A percentile compares a stretch with the other conserved stretches of the same genome.
phyloP scores from a whole-genome alignment of 2,888 invertebrate species.

The Bugulina stolonifera region DNA sequence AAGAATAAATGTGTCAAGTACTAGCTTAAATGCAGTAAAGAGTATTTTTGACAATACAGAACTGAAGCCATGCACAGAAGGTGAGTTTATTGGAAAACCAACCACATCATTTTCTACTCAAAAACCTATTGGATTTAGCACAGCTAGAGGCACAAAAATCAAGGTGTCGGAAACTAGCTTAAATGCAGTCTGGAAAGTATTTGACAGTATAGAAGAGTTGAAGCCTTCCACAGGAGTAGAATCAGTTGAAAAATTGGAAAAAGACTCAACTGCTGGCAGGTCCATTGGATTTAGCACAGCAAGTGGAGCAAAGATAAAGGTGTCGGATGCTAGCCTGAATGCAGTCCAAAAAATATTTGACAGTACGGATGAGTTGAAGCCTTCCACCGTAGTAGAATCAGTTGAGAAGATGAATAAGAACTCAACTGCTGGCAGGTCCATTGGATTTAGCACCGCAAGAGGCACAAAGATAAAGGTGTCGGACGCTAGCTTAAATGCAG shows the following conservation, averaged over 20 bases:
- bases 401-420: not conserved
- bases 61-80: too few species aligned
- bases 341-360: not conserved
- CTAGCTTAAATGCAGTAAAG: not conserved
- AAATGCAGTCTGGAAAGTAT: not conserved
- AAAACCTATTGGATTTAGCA: not conserved
- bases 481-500: not conserved
- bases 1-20: not conserved
- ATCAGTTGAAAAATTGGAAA: too few species aligned
- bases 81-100: too few species aligned
- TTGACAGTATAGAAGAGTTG: not conserved
- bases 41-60: not conserved
- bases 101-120: too few species aligned
- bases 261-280: too few species aligned
- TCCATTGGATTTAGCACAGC: not conserved
- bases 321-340: not conserved
- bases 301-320: not conserved
- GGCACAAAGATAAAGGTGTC: not conserved
- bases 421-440: not conserved
- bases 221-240: too few species aligned
- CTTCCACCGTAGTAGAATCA: too few species aligned
- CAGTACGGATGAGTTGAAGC: too few species aligned
- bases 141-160: not conserved
- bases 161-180: conserved; percentile 3
- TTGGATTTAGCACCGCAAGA: not conserved